Base-by-base conservation (phyloP, 2,113 vertebrate species). In the Cervus canadensis region DNA sequence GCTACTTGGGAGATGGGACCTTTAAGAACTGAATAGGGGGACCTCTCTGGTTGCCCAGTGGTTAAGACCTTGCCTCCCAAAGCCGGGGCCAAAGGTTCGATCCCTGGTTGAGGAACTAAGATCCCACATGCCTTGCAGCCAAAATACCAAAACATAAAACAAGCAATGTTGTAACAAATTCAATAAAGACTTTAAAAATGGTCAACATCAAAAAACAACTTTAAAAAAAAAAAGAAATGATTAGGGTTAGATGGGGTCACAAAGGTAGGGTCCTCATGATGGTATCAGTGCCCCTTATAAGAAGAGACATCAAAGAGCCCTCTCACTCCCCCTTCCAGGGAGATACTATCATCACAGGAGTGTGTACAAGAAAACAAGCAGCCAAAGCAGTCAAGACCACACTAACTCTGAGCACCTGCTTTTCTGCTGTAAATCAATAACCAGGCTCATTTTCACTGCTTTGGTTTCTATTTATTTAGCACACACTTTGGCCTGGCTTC, bases 81-180 rank as follows among this genome's bases (percentile, higher is more conserved):
- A 43, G 25, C 23, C 2, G 1, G 40, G 12, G 40, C 23, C 15
- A 2, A 26, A 43, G 23, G 40, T 76, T 76, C 0, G 0, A 76
- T 76, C 23, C 40, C 23, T 76, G 71, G 23, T 43, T 43, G 40
- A 43, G 40, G 71, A 76, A 26, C 40, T 15, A 76, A 76, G 40
- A 76, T 43, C 71, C 71, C 71, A 76, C 40, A 76, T 14, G 71
- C 40, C 6, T 76, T 14, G 23, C 1, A 0, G 71, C 71, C 71
- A 76, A 76, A 76, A 76, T 43, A 13, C 71, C 21, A 76, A 76
- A 76, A 43, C 21, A 76, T 43, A 76, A 76, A 43, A 76, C 15
- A 43, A 76, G 71, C 40, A 76, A 25, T 43, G 26, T 7, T 76
- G 40, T 76, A 76, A 76, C 71, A 76, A 71, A 43, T 76, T 26